Conservation (phyloP, 64 coral and sea anemone genomes). For the Platygyra sinensis region DNA sequence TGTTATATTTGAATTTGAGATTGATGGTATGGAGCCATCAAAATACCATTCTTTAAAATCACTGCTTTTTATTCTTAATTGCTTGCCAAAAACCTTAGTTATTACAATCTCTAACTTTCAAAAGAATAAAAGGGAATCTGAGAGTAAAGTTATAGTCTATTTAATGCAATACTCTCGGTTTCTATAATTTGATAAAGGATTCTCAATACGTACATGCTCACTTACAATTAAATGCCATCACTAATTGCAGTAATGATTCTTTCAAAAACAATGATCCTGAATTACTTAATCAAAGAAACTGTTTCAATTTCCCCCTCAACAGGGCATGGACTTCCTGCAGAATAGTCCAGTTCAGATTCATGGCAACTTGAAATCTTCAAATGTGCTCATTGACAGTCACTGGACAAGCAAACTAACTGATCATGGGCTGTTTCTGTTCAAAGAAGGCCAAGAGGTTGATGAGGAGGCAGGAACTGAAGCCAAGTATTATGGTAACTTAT, state of each 20-base stretch:
- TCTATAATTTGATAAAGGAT: no score
- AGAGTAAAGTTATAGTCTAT: no score
- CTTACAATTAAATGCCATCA: no score
- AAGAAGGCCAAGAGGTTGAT: slow-evolving; percentile 67
- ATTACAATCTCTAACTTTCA: no score
- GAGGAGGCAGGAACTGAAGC: slow-evolving; percentile 70
- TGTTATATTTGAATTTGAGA: no score
- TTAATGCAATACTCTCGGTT: no score
- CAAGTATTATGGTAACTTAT: slow-evolving; percentile 85
- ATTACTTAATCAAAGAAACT: not conserved
- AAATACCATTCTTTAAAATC: no score
- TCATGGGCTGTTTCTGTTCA: slow-evolving; percentile 71
- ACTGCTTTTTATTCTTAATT: no score
- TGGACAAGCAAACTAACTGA: slow-evolving; percentile 96
- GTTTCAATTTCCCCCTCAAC: not conserved
- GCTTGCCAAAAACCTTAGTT: no score
- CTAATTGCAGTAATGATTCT: not conserved
- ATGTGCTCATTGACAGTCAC: slow-evolving; percentile 85
- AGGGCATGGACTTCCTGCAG: slow-evolving; percentile 80
- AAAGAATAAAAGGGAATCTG: no score
- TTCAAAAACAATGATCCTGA: not conserved
- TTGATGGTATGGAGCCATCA: no score
- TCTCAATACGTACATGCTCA: no score
- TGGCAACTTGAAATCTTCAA: slow-evolving; percentile 91
- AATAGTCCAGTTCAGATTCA: slow-evolving; percentile 68